Evolutionary conservation across 2,113 vertebrate species (phyloP).

Genomic region (Pluvialis apricaria): DNA sequence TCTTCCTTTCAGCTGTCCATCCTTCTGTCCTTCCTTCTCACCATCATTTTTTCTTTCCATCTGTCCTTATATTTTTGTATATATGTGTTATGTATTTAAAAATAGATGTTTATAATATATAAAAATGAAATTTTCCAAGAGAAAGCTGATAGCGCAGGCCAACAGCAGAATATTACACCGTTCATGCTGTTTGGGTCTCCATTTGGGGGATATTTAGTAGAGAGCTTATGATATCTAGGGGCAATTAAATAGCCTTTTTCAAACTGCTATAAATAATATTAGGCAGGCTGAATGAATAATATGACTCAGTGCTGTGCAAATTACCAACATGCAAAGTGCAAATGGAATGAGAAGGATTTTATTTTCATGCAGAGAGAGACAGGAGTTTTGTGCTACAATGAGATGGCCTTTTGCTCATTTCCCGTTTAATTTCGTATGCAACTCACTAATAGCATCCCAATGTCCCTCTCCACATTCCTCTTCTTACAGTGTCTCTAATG

Average conservation of each 20-base stretch:
- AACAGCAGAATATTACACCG: neutral
- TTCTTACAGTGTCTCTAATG: neutral
- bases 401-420: neutral
- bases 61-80: too few species aligned
- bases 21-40: neutral
- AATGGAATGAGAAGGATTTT: neutral
- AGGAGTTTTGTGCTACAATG: neutral
- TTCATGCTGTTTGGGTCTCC: neutral
- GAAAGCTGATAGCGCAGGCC: neutral
- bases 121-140: neutral
- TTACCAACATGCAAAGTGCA: neutral
- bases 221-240: neutral
- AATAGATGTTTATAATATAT: neutral
- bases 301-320: neutral
- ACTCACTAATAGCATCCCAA: neutral
- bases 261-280: neutral
- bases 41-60: neutral
- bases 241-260: neutral
- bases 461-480: neutral
- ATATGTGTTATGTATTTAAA: neutral
- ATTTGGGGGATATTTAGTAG: neutral
- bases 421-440: neutral
- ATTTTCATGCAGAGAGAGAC: neutral
- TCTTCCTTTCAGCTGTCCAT: neutral
- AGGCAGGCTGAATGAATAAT: neutral